These are phyloP conservation scores for Lepidocyrtoides sp. DNA, from an alignment of 2,888 invertebrate species.

Conservation along the genomic window DNA sequence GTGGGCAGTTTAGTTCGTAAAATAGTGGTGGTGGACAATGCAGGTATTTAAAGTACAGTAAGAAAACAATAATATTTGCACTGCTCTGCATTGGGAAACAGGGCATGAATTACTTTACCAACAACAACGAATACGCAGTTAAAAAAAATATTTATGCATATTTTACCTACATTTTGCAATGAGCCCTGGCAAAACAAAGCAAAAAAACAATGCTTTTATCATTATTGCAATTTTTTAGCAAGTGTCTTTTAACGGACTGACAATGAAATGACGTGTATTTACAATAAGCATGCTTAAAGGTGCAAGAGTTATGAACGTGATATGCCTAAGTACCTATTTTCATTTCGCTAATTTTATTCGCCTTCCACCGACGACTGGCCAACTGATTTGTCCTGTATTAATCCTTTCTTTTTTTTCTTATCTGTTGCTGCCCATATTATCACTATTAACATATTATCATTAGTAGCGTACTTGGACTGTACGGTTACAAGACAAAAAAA, in stretches of 20 bases:
- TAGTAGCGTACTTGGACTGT: neutral
- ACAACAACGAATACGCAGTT: neutral
- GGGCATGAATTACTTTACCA: slow-evolving; percentile 18
- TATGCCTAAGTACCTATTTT: neutral
- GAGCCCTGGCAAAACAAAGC: slow-evolving; percentile 6
- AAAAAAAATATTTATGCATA: slow-evolving; percentile 26
- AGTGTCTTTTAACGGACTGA: neutral
- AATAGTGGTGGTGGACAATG: slow-evolving; percentile 12
- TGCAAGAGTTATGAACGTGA: slow-evolving; percentile 13
- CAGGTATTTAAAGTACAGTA: slow-evolving; percentile 30
- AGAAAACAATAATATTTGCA: neutral
- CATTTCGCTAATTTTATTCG: slow-evolving; percentile 27
- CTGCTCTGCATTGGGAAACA: slow-evolving; percentile 42
- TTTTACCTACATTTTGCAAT: neutral
- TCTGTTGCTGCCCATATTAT: neutral
- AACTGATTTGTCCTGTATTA: neutral
- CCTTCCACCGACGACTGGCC: neutral
- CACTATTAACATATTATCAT: slow-evolving; percentile 16
- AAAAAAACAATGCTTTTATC: neutral
- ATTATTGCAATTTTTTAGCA: neutral
- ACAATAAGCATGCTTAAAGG: neutral
- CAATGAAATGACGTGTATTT: neutral
- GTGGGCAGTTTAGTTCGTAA: slow-evolving; percentile 40
- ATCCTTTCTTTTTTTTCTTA: slow-evolving; percentile 41
- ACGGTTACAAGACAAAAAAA: neutral